Evolutionary conservation across 2,888 invertebrate species (phyloP).

Genomic region (Agrochola lychnidis): DNA sequence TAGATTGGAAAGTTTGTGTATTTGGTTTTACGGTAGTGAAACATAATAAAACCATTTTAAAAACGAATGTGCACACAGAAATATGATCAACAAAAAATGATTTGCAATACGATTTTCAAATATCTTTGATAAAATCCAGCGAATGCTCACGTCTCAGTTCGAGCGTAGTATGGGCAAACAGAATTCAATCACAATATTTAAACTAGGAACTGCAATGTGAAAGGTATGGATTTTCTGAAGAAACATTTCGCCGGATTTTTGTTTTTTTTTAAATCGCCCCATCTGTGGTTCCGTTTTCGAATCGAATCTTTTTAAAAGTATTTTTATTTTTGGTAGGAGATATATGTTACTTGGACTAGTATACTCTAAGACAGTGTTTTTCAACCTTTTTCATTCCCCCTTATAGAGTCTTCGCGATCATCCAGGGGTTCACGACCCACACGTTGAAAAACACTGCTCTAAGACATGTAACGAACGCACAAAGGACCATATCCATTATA

Average conservation of each 20-base stretch:
- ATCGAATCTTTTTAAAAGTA: not conserved
- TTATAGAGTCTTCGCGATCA: too few species aligned
- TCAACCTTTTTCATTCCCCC: too few species aligned
- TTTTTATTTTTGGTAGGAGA: not conserved
- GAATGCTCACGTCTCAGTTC: not conserved
- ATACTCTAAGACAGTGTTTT: too few species aligned
- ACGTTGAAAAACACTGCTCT: too few species aligned
- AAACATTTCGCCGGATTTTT: not conserved
- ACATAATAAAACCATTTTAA: not conserved
- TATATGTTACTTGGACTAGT: not conserved
- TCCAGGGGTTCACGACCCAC: too few species aligned
- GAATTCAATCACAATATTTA: constrained; percentile 33
- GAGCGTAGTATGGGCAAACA: constrained; percentile 17
- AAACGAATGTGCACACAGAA: constrained; percentile 1
- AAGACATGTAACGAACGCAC: not conserved
- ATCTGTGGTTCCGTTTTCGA: not conserved
- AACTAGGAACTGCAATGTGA: constrained; percentile 8
- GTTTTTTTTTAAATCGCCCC: not conserved
- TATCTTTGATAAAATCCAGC: constrained; percentile 20
- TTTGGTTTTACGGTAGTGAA: not conserved
- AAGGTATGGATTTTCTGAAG: not conserved
- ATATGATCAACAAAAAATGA: not conserved
- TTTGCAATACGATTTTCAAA: constrained; percentile 12
- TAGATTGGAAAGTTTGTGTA: not conserved
- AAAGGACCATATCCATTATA: not conserved